Base-by-base conservation (phyloP, 2,113 vertebrate species). In the Rhadina sibilatrix region DNA sequence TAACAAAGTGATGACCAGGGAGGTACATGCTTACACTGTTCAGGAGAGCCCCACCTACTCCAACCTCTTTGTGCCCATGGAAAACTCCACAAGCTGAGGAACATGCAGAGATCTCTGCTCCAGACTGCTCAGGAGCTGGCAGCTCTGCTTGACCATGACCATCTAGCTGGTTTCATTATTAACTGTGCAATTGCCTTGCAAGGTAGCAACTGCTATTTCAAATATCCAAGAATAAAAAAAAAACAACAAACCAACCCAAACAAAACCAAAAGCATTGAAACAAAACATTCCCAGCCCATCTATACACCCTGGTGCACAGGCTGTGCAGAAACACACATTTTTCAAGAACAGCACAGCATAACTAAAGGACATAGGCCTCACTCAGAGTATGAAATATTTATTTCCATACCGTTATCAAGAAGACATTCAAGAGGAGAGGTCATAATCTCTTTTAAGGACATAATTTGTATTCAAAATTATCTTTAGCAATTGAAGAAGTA, bases 401-500 rank as follows among this genome's bases (percentile, higher is more conserved):
- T 91, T 87, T 81, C 61, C 31, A 76, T 69, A 72, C 35, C 28
- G 11, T 79, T 89, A 68, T 56, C 49, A 76, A 87, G 61, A 79
- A 5, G 37, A 71, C 17, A 75, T 82, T 75, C 92, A 56, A 85
- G 44, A 85, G 31, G 13, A 91, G 53, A 82, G 53, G 69, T 60
- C 65, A 78, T 71, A 42, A 87, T 91, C 61, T 68, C 74, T 90
- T 87, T 60, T 69, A 88, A 90, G 75, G 53, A 76, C 78, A 64
- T 56, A 59, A 93, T 59, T 79, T 71, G 66, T 66, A 95, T 91
- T 82, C 65, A 85, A 56, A 94, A 85, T 94, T 64, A 46, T 85
- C 84, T 75, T 94, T 31, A 84, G 63, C 76, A 93, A 84, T 6
- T 72, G 74, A 23, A 85, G 82, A 75, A 87, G 90, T 16, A 22